Percentiles rank a stretch among this genome's conserved stretches.
These are phyloP conservation scores for Anguilla marmorata DNA, from an alignment of 2,797 vertebrate genomes.

Conservation along the genomic window DNA sequence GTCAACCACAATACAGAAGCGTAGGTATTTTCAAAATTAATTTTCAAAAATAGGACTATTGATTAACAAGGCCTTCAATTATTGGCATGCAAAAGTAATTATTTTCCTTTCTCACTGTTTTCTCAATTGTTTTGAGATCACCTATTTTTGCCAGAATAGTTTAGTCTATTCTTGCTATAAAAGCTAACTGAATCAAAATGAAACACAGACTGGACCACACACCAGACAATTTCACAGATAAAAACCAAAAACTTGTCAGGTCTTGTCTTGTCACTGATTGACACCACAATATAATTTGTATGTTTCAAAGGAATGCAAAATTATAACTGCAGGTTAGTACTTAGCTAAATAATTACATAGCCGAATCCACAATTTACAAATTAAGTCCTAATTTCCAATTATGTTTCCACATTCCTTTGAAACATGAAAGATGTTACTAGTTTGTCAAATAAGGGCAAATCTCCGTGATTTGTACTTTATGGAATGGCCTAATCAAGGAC, in stretches of 20 bases:
- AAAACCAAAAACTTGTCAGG: neutral
- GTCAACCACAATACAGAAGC: neutral
- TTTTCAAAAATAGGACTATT: slow-evolving; percentile 8
- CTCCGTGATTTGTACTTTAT: neutral
- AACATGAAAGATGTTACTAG: neutral
- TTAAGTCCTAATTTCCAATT: neutral
- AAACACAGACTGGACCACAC: neutral
- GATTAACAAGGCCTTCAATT: neutral
- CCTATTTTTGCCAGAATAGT: neutral
- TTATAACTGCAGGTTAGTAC: neutral
- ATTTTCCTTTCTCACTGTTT: neutral
- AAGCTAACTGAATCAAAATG: neutral
- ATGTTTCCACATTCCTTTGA: neutral
- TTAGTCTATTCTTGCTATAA: neutral
- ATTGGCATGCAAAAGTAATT: too few species aligned
- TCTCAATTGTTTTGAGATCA: neutral
- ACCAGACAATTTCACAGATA: neutral
- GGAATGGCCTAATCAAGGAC: neutral
- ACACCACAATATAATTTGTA: neutral
- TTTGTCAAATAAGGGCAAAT: neutral
- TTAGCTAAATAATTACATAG: neutral
- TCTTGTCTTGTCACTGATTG: neutral
- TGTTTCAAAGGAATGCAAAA: neutral
- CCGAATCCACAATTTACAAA: neutral
- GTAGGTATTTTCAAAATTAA: neutral